Evolutionary conservation across 2,797 vertebrate species (phyloP).

Genomic region (Pseudochirops corinnae): DNA sequence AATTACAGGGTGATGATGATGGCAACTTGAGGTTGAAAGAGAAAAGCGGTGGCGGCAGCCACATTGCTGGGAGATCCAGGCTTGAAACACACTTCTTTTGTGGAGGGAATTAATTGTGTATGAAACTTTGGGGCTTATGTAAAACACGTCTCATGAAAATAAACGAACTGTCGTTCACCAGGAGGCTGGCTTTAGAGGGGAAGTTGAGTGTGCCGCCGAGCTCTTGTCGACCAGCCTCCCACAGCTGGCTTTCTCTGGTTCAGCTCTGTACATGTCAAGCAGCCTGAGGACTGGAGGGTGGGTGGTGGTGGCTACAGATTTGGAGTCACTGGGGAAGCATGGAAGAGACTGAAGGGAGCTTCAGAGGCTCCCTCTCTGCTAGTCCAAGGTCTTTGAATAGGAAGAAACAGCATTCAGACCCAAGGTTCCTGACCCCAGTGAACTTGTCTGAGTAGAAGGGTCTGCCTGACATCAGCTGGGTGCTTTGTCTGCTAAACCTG

Average conservation of each 20-base stretch:
- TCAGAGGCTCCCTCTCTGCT: too few relatives aligned
- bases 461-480: background rate
- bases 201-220: slow-evolving; percentile 74
- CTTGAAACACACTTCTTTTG: slow-evolving; percentile 80
- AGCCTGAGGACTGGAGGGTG: slow-evolving; percentile 71
- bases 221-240: slow-evolving; percentile 81
- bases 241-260: slow-evolving; percentile 80
- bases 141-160: slow-evolving; percentile 84
- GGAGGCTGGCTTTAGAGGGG: slow-evolving; percentile 79
- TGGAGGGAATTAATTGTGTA: slow-evolving; percentile 82
- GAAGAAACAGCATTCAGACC: too few relatives aligned
- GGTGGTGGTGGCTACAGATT: slow-evolving; percentile 61
- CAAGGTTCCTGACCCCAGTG: too few relatives aligned
- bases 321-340: slow-evolving; percentile 61
- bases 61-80: slow-evolving; percentile 79
- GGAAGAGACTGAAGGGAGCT: slow-evolving; percentile 4
- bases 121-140: slow-evolving; percentile 81
- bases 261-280: slow-evolving; percentile 75
- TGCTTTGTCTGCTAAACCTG: slow-evolving; percentile 21
- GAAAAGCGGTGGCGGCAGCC: slow-evolving; percentile 83
- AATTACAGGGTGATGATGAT: slow-evolving; percentile 88
- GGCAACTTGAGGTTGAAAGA: slow-evolving; percentile 84
- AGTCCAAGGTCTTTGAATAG: too few relatives aligned
- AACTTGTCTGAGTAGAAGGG: background rate
- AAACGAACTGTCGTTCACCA: slow-evolving; percentile 82